phyloP scores from a whole-genome alignment of 1,140 invertebrate genomes.

The Bombus impatiens region DNA sequence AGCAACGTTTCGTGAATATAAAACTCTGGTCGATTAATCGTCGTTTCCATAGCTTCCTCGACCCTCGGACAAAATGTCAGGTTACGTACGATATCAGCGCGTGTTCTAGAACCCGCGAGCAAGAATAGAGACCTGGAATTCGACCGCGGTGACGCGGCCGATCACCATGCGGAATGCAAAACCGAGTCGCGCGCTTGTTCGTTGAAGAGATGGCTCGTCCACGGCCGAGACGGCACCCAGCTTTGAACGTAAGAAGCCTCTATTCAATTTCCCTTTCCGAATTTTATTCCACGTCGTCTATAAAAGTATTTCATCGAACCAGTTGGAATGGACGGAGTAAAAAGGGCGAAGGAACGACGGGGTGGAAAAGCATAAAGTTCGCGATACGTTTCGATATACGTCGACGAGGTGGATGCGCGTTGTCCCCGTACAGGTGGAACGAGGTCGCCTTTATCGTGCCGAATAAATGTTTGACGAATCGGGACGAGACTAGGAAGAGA shows the following conservation, averaged over 20 bases:
- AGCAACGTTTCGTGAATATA: too few relatives aligned
- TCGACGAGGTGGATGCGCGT: not conserved
- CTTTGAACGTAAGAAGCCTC: not conserved
- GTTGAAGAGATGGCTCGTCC: not conserved
- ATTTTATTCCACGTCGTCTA: slow-evolving; percentile 30
- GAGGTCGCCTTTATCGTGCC: slow-evolving; percentile 45
- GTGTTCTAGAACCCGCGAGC: too few relatives aligned
- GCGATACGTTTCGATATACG: slow-evolving; percentile 23
- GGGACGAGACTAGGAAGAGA: not conserved
- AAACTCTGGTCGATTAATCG: too few relatives aligned
- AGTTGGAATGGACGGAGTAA: not conserved
- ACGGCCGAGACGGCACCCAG: not conserved
- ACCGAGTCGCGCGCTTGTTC: not conserved
- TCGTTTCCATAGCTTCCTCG: too few relatives aligned
- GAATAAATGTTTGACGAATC: slow-evolving; percentile 51
- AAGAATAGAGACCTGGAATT: not conserved
- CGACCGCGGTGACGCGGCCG: slow-evolving; percentile 12
- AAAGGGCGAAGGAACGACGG: not conserved
- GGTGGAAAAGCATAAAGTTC: slow-evolving; percentile 15
- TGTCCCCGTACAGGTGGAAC: slow-evolving; percentile 9
- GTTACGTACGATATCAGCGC: too few relatives aligned
- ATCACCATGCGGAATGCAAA: not conserved
- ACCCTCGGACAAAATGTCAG: too few relatives aligned
- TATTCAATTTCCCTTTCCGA: slow-evolving; percentile 22
- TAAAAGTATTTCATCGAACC: slow-evolving; percentile 39